Evolutionary conservation across 2,113 vertebrate species (phyloP).

Genomic region (Chloropsis hardwickii): DNA sequence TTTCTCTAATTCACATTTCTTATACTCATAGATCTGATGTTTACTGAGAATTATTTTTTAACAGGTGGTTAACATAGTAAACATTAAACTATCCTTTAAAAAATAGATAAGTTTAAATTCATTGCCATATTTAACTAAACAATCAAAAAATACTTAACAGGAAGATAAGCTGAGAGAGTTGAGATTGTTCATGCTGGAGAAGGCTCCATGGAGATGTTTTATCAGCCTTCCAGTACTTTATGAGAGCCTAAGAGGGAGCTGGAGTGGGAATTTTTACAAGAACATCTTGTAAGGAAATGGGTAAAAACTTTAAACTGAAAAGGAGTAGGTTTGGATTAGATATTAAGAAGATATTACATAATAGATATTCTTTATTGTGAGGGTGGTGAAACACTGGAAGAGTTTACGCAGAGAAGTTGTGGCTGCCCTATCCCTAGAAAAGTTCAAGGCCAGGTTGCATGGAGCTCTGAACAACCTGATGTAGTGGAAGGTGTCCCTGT

Average conservation of each 20-base stretch:
- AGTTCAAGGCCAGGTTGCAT: background rate
- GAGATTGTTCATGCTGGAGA: background rate
- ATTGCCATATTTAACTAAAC: background rate
- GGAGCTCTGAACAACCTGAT: background rate
- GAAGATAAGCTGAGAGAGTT: background rate
- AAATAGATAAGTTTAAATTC: background rate
- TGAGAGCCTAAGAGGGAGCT: background rate
- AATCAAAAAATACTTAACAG: background rate
- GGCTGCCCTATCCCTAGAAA: background rate
- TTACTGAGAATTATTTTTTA: background rate
- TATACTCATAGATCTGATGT: background rate
- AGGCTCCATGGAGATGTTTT: rapidly evolving
- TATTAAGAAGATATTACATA: background rate
- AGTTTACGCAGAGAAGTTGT: background rate
- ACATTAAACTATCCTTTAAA: background rate
- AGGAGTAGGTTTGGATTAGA: background rate
- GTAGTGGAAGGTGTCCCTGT: background rate
- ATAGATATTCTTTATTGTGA: background rate
- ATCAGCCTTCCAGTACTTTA: background rate
- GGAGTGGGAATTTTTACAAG: background rate
- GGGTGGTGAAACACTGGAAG: background rate
- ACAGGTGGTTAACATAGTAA: background rate
- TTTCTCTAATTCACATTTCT: background rate
- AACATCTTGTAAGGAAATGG: background rate
- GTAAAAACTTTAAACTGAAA: background rate